These are phyloP conservation scores for Xylocampa areola DNA, from an alignment of 2,888 invertebrate species.

Conservation along the genomic window DNA sequence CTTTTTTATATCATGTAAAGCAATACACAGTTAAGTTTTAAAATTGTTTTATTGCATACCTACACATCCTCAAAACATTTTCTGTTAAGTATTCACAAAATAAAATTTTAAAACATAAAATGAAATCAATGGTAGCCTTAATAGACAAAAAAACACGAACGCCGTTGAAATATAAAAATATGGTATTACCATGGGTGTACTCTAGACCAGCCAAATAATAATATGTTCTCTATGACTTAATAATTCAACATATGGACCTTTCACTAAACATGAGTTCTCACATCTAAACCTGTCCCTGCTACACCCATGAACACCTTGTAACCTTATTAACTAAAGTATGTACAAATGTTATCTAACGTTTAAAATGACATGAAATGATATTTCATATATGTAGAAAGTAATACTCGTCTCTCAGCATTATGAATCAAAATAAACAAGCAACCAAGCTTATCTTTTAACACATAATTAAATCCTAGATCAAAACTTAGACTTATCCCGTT, in stretches of 20 bases:
- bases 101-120: slow-evolving; percentile 6
- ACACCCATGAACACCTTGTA: neutral
- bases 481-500: neutral
- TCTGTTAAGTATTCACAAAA: neutral
- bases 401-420: neutral
- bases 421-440: slow-evolving; percentile 3
- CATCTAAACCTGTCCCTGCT: neutral
- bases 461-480: neutral
- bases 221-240: no score
- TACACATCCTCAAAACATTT: slow-evolving; percentile 1
- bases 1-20: slow-evolving; percentile 6
- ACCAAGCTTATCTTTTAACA: slow-evolving; percentile 5
- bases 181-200: neutral
- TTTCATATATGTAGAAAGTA: slow-evolving; percentile 8
- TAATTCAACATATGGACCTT: neutral
- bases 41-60: slow-evolving; percentile 26
- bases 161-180: slow-evolving; percentile 13
- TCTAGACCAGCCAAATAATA: neutral
- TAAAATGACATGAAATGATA: neutral
- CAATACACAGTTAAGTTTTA: slow-evolving; percentile 12
- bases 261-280: neutral
- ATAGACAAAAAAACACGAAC: neutral
- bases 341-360: neutral
- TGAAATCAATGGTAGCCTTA: slow-evolving; percentile 1
- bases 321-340: neutral